Evolutionary conservation across 2,797 vertebrate species (phyloP).

Genomic region (Myripristis murdjan): DNA sequence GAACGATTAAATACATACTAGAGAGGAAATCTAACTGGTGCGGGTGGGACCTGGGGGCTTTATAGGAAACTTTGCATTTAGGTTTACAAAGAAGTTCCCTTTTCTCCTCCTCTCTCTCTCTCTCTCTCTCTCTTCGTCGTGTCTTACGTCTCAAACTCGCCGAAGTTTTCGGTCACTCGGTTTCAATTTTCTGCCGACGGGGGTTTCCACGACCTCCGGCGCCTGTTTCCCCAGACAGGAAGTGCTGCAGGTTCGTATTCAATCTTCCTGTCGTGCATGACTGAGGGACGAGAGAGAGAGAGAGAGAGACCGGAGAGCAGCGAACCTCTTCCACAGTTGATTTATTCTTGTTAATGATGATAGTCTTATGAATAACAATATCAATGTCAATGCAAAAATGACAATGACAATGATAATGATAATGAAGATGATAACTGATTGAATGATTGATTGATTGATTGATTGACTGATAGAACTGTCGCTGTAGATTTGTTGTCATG

Average conservation of each 20-base stretch:
- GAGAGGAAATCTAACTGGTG: conserved; percentile 75
- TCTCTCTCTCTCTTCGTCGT: conserved; percentile 59
- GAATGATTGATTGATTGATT: conserved; percentile 51
- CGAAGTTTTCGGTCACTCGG: conserved; percentile 14
- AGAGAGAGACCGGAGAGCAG: conserved; percentile 64
- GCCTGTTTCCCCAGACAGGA: no score
- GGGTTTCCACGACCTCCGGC: no score
- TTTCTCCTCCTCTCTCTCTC: conserved; percentile 70
- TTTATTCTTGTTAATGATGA: conserved; percentile 82
- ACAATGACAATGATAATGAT: conserved; percentile 73
- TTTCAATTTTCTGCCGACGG: conserved; percentile 37
- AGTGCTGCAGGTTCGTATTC: conserved; percentile 36
- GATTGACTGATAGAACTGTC: conserved; percentile 77
- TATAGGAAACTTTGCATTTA: conserved; percentile 76
- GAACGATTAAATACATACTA: conserved; percentile 83
- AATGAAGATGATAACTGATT: conserved; percentile 51
- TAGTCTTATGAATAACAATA: conserved; percentile 80
- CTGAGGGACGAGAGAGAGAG: conserved; percentile 62
- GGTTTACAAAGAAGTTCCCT: conserved; percentile 81
- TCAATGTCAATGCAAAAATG: conserved; percentile 80
- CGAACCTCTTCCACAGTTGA: conserved; percentile 73
- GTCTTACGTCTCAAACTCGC: conserved; percentile 39
- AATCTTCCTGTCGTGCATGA: conserved; percentile 36
- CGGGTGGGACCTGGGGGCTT: conserved; percentile 73
- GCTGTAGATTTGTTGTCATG: conserved; percentile 83